Evolutionary conservation across 2,888 invertebrate genomes (phyloP), one percentile per base, ranked within the genome.

Genomic region (Branchellion lobata): DNA sequence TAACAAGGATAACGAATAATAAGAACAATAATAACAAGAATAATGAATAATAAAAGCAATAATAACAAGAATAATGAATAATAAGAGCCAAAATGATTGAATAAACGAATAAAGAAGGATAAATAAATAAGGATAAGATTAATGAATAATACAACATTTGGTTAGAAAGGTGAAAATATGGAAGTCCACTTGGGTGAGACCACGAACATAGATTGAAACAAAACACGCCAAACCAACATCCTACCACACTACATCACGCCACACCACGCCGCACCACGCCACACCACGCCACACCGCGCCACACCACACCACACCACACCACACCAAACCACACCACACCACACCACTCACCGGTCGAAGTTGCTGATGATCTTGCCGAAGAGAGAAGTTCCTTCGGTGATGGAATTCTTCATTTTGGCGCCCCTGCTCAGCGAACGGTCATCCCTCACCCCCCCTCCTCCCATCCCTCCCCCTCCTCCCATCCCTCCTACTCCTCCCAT

Each of bases 351-450:
- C 61, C 61, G 61, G 21, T 57, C 82, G 80, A 85, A 94, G 84
- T 93, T 91, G 36, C 93, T 92, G 81, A 96, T 91, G 81, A 95
- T 93, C 29, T 93, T 93, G 87, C 96, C 96, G 83, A 96, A 93
- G 69, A 95, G 90, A n/a, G 61, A 57, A 83, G 92, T 93, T 27
- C 93, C 92, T 69, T 96, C 88, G 0, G 93, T 93, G 53, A 93
- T 91, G 33, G 93, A 92, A 83, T 96, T 93, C 89, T 96, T 96
- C 77, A 91, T 92, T 89, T 96, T 96, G 3, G 95, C 94, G 8
- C 95, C 57, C 47, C 65, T 57, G 77, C 40, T 78, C 83, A 81
- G 24, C 79, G 40, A 61, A 33, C 36, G 61, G 92, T 90, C 31
- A 93, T 31, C 76, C 61, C 72, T 31, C 76, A 79, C 24, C 65